Base-by-base conservation (phyloP, 1,140 invertebrate genomes). In the Drosophila pandora region DNA sequence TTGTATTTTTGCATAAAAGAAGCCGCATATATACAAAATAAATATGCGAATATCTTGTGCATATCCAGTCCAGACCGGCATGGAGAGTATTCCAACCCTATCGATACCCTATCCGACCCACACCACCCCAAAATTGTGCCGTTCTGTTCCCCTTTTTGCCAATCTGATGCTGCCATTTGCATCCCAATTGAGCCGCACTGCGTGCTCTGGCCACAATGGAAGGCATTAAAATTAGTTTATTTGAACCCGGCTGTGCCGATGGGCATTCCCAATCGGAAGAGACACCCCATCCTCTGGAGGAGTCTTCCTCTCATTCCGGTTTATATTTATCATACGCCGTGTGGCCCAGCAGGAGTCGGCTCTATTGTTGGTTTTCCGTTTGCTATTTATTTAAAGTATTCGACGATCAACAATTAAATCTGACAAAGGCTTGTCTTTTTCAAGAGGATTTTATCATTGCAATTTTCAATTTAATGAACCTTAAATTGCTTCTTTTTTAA, bases 211-310 rank as follows among this genome's bases (percentile, higher is more conserved):
- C 74, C 73, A 71, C 70, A 77, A 79, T 67, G 64, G 63, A 73
- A 81, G 81, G 81, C 75, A 85, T 85, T 85, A 85, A 85, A 85
- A 85, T 85, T 87, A 87, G 81, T 87, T 87, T 85, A 87, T 81
- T 85, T 85, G 77, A 85, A 70, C 53, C 58, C 68, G 39, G 69
- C 34, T 30, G 62, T 56, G 58, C 63, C 76, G 59, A 55, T 76
- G 76, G 70, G 68, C 65, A 67, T 47, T 79, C 28, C 37, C 79
- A 69, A 70, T 78, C 60, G 65, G 43, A 48, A 49, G 39, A 25
- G 30, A 43, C 61, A n/a, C 23, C 52, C 41, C 7, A 28, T 43
- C n/a, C 8, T 9, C 17, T 8, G 1, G 34, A 37, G 34, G 3
- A n/a, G 12, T 4, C 3, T n/a, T 22, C 13, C 10, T 1, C 13